Evolutionary conservation across 2,888 invertebrate species (phyloP), one percentile per base, ranked within the genome.

Genomic region (Trichogramma dendrolimi): DNA sequence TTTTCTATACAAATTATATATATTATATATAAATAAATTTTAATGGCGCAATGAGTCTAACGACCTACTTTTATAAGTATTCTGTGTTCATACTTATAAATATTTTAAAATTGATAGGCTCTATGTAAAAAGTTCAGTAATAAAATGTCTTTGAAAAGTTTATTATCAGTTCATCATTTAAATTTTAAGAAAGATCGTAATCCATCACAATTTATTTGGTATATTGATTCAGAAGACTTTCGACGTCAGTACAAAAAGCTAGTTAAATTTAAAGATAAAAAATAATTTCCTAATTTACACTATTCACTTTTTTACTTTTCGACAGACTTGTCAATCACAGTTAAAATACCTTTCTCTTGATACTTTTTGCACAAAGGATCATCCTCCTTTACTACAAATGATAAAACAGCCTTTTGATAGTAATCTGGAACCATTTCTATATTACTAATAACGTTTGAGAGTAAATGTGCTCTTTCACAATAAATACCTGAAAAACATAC

Each of bases 381-480:
- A 74, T 87, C 87, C 77, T 93, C 90, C 64, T 86, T 85, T 11
- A 93, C 82, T 40, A 87, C 86, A 81, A 92, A 96, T 0, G 92
- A 87, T 66, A 99, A 75, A 0, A 90, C 89, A 0, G 88, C 87
- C 73, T 86, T 87, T 75, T 90, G 83, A 79, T 98, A 99, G 80
- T 93, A 97, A 72, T 92, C 85, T 1, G 87, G 78, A 73, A 87
- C 81, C 71, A 94, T 80, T 81, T 93, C 88, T 68, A 99, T 86
- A 76, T 99, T 98, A 76, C 87, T 86, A 57, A 99, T 96, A 58
- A 97, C 93, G 6, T 90, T 90, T 52, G 90, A 86, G 8, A 98
- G 83, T 61, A 96, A 81, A 78, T 97, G 96, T 0, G 95, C 89
- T 73, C 89, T 89, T 76, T 95, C 94, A 10, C 88, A 87, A 80